Evolutionary conservation across 2,888 invertebrate species (phyloP).

Genomic region (Junonia oenone): DNA sequence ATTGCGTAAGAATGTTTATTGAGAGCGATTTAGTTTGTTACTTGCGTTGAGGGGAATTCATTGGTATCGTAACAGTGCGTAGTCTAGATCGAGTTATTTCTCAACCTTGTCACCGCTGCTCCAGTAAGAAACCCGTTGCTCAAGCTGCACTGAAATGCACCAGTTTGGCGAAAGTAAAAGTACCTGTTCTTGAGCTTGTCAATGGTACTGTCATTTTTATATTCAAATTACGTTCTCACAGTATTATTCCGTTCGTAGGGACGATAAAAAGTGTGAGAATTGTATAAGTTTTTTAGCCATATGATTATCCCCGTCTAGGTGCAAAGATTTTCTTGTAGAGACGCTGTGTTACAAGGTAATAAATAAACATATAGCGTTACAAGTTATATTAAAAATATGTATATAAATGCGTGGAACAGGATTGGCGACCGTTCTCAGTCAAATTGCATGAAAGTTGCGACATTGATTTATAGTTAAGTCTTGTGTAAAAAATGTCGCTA

Average conservation of each 20-base stretch:
- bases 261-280: background rate
- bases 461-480: slow-evolving; percentile 39
- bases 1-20: slow-evolving; percentile 25
- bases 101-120: slow-evolving; percentile 73
- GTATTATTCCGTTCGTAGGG: background rate
- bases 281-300: background rate
- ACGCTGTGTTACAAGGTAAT: too few relatives aligned
- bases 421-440: slow-evolving; percentile 21
- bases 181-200: slow-evolving; percentile 15
- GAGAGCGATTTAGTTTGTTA: slow-evolving; percentile 24
- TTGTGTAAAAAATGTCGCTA: slow-evolving; percentile 28
- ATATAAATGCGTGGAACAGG: slow-evolving; percentile 14
- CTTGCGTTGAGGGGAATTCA: slow-evolving; percentile 26
- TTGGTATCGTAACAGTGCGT: slow-evolving; percentile 42
- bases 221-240: background rate
- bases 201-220: slow-evolving; percentile 8
- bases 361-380: background rate
- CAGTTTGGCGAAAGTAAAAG: slow-evolving; percentile 74
- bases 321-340: too few relatives aligned
- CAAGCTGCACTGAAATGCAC: slow-evolving; percentile 42
- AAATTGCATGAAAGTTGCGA: slow-evolving; percentile 35
- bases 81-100: slow-evolving; percentile 56
- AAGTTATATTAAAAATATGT: slow-evolving; percentile 2
- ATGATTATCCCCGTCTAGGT: too few relatives aligned
- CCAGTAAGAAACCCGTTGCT: slow-evolving; percentile 63